phyloP scores from a whole-genome alignment of 2,888 invertebrate genomes.

The Lithophane socia region DNA sequence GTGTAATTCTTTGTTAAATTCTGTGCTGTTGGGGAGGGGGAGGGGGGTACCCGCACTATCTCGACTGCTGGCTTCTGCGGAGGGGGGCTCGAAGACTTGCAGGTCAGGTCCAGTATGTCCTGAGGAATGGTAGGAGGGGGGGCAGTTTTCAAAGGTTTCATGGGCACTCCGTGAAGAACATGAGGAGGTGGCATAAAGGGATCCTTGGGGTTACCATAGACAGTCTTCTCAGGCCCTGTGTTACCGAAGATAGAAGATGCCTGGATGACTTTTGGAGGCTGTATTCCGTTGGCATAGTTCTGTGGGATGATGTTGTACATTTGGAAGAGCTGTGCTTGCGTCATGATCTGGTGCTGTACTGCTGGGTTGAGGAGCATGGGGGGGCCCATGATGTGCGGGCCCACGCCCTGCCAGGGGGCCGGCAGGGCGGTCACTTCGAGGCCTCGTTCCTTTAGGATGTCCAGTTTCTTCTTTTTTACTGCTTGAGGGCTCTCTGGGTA shows the following conservation, averaged over 20 bases:
- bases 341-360: constrained; percentile 86
- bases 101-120: constrained; percentile 92
- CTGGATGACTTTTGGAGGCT: constrained; percentile 91
- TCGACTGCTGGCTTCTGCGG: constrained; percentile 87
- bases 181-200: constrained; percentile 90
- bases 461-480: constrained; percentile 92
- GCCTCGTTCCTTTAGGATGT: constrained; percentile 94
- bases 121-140: constrained; percentile 79
- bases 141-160: constrained; percentile 76
- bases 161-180: constrained; percentile 84
- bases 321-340: constrained; percentile 86
- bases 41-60: constrained; percentile 89
- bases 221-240: constrained; percentile 90
- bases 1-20: constrained; percentile 88
- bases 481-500: constrained; percentile 87
- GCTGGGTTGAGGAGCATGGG: constrained; percentile 81
- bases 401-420: constrained; percentile 73
- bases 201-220: constrained; percentile 94
- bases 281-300: constrained; percentile 76
- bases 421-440: constrained; percentile 93
- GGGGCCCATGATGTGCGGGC: constrained; percentile 65
- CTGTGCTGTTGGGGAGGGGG: constrained; percentile 81
- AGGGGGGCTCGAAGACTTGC: constrained; percentile 79
- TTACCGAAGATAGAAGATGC: constrained; percentile 92
- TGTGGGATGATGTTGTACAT: constrained; percentile 84